These are phyloP conservation scores for Carassius gibelio DNA, from an alignment of 2,113 vertebrate species.

Conservation along the genomic window DNA sequence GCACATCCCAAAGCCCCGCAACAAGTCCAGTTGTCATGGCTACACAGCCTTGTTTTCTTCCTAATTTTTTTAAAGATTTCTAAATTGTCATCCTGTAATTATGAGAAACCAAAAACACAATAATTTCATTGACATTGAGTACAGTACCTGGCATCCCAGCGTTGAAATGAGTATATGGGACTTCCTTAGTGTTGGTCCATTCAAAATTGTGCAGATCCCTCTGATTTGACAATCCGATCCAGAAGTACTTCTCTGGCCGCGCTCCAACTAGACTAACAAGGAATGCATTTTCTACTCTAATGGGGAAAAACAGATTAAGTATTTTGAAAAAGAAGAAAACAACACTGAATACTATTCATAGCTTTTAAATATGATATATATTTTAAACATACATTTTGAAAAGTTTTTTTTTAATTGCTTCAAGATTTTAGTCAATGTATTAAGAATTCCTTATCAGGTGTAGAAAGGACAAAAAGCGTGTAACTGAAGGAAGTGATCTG, in stretches of 20 bases:
- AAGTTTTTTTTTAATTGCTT: not conserved
- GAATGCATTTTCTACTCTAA: constrained; percentile 91
- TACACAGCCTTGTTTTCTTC: constrained; percentile 81
- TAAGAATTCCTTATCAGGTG: not conserved
- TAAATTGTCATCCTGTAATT: not conserved
- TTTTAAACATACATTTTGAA: not conserved
- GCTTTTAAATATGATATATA: not conserved
- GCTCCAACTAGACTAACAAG: constrained; percentile 87
- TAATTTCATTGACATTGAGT: not conserved
- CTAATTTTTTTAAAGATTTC: constrained; percentile 50
- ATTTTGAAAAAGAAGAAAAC: not conserved
- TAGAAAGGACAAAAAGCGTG: not conserved
- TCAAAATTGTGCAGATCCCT: constrained; percentile 78
- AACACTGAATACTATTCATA: not conserved
- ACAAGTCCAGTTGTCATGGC: constrained; percentile 86
- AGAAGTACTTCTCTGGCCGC: constrained; percentile 86
- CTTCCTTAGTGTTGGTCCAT: constrained; percentile 77
- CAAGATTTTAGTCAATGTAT: not conserved
- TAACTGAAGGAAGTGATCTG: constrained; percentile 42
- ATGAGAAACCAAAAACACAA: not conserved
- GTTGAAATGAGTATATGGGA: constrained; percentile 90
- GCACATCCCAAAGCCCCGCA: constrained; percentile 92
- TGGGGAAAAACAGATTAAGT: not conserved
- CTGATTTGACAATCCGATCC: constrained; percentile 88
- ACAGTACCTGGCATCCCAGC: constrained; percentile 78